phyloP scores from a whole-genome alignment of 30 jellyfish, hydroid and myxozoan genomes.

The Catostylus mosaicus region DNA sequence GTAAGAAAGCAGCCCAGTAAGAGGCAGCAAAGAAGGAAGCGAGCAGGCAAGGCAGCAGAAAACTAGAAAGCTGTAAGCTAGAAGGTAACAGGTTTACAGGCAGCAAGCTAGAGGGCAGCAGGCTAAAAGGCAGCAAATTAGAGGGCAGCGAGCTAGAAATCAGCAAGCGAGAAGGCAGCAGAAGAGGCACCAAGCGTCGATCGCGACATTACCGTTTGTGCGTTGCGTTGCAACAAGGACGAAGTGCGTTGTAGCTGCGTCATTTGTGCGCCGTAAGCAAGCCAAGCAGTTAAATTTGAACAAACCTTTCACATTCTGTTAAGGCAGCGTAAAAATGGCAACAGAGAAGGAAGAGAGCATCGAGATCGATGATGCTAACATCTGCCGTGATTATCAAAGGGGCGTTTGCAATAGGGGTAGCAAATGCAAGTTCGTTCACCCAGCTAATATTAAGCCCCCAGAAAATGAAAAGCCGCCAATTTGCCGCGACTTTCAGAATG shows the following conservation, averaged over 20 bases:
- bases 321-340: background rate
- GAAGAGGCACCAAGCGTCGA: background rate
- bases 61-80: background rate
- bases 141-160: background rate
- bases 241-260: background rate
- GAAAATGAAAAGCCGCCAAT: slow-evolving; percentile 81
- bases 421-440: slow-evolving; percentile 86
- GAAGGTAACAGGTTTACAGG: background rate
- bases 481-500: slow-evolving; percentile 93
- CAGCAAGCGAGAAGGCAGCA: background rate
- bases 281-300: background rate
- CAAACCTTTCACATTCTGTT: background rate
- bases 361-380: slow-evolving; percentile 32
- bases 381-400: slow-evolving; percentile 91
- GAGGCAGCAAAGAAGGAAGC: too few species aligned
- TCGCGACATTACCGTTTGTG: background rate
- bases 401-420: slow-evolving; percentile 95
- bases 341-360: background rate
- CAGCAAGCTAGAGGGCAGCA: background rate
- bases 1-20: background rate
- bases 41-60: slow-evolving; percentile 2
- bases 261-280: background rate
- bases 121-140: background rate
- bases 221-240: slow-evolving; percentile 28
- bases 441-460: slow-evolving; percentile 71